Evolutionary conservation across 2,113 vertebrate genomes (phyloP).

Genomic region (Brachyhypopomus occidentalis): DNA sequence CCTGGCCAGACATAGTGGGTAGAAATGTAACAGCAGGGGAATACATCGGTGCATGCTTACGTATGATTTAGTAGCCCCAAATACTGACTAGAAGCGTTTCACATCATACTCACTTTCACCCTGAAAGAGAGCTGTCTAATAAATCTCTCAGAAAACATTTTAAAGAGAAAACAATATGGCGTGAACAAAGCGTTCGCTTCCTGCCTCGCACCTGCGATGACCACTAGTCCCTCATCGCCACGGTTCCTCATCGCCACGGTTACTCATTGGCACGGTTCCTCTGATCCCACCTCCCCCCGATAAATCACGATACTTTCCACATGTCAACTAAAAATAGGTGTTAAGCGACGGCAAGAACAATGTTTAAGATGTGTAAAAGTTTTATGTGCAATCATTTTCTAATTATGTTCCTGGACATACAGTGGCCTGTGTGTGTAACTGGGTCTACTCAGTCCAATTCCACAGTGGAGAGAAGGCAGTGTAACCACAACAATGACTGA

Average conservation of each 20-base stretch:
- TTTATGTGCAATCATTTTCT: slow-evolving; percentile 13
- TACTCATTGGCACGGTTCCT: background rate
- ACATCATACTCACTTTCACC: background rate
- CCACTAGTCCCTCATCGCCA: slow-evolving; percentile 15
- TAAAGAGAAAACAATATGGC: slow-evolving; percentile 54
- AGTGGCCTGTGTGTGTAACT: background rate
- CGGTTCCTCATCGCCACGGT: background rate
- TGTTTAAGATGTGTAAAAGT: background rate
- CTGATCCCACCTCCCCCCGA: slow-evolving; percentile 2
- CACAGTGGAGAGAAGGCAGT: background rate
- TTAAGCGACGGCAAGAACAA: background rate
- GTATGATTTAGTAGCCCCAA: slow-evolving; percentile 9
- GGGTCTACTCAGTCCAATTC: background rate
- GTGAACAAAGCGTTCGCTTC: slow-evolving; percentile 59
- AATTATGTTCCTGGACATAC: slow-evolving; percentile 33
- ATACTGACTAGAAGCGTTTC: background rate
- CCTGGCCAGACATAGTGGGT: background rate
- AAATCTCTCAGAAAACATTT: slow-evolving; percentile 55
- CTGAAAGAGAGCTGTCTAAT: slow-evolving; percentile 49
- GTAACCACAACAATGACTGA: background rate
- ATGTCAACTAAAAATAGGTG: slow-evolving; percentile 9
- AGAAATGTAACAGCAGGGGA: background rate
- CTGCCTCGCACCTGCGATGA: slow-evolving; percentile 55
- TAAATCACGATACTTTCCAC: slow-evolving; percentile 19
- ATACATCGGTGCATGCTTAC: background rate